Evolutionary conservation across 2,113 vertebrate species (phyloP).

Genomic region (Hippopotamus amphibius): DNA sequence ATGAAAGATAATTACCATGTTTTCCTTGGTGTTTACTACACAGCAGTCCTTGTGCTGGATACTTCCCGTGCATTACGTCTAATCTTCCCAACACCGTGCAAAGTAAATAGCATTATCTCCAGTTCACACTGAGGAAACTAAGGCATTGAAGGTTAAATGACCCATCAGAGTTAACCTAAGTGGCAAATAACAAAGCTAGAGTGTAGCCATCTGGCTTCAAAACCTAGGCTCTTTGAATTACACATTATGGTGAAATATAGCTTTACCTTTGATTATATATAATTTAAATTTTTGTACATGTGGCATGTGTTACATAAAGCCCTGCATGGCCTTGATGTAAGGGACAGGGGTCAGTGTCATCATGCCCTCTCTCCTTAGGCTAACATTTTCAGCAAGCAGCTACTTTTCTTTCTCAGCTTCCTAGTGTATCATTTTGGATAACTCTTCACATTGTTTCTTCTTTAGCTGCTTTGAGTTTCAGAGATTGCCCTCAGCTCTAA

Average conservation of each 20-base stretch:
- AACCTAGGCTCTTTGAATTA: neutral
- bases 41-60: neutral
- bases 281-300: neutral
- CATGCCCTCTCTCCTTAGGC: neutral
- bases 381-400: neutral
- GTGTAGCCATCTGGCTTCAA: neutral
- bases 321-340: neutral
- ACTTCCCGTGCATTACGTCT: neutral
- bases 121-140: neutral
- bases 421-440: neutral
- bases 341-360: neutral
- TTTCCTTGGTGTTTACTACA: neutral
- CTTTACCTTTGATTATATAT: neutral
- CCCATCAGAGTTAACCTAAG: neutral
- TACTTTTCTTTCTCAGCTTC: neutral
- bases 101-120: neutral
- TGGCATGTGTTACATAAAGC: neutral
- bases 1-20: neutral
- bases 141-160: neutral
- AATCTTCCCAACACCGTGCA: neutral
- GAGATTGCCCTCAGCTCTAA: neutral
- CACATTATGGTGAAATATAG: neutral
- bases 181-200: neutral
- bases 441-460: neutral
- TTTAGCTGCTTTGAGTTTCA: neutral